Evolutionary conservation across 1,140 invertebrate genomes (phyloP), one percentile per base, ranked within the genome.

Genomic region (Chelonus insularis): DNA sequence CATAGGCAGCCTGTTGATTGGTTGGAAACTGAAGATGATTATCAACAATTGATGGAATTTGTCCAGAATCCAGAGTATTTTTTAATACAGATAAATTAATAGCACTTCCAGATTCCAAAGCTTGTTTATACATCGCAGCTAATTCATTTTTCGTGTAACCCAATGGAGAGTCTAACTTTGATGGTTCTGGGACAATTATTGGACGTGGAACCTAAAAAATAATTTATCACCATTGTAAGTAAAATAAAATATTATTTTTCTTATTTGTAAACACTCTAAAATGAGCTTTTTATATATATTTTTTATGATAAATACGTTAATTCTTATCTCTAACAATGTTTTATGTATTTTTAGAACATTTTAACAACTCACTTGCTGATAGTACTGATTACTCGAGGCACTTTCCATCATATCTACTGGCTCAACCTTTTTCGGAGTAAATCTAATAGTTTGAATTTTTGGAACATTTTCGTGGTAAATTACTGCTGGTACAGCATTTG

Each of bases 91-190:
- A 56, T 5, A 74, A 37, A 60, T 61, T 72, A 12, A 69, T 60
- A 1, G 62, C 39, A 21, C 65, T 68, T 57, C 72, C 73, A 57
- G 68, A 68, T 43, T 72, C 59, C 29, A 74, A 59, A 4, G 72
- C 71, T 18, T 69, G 62, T 34, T 72, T 74, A 36, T 75, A 75
- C 47, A 74, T 60, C 4, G 63, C 36, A 11, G 71, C 65, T 4
- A 74, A 61, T 18, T 75, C 63, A 5, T 64, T 45, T 9, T 64
- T 65, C n/a, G 69, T 68, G 14, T 65, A 64, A 14, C 64, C 66
- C 1, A 70, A 32, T 2, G 45, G 4, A 48, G 59, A 37, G n/a
- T 34, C 4, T 4, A n/a, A 16, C 16, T 51, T 64, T 21, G 57
- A 14, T 21, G 45, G 45, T 11, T 37, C 32, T 43, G 52, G 45